A percentile compares a stretch with the other conserved stretches of the same genome.
Evolutionary conservation across 2,113 vertebrate genomes (phyloP).

Genomic region (Barbus barbus): DNA sequence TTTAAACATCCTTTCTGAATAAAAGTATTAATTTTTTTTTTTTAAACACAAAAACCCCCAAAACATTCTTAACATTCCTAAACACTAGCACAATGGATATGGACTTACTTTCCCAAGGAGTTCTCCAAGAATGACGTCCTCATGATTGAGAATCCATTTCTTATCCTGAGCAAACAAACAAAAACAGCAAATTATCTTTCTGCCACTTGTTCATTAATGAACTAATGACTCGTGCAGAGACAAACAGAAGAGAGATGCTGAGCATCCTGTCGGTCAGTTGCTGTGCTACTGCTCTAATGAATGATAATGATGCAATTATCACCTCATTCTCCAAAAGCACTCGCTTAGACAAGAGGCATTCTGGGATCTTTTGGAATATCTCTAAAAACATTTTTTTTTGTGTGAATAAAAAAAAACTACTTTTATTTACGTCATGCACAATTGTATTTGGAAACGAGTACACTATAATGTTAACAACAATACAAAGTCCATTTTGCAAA

Average conservation of each 20-base stretch:
- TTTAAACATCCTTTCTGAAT: no score
- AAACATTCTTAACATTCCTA: no score
- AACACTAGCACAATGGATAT: neutral
- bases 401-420: neutral
- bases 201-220: conserved; percentile 17
- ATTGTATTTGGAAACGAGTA: no score
- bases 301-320: conserved; percentile 38
- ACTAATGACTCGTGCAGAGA: conserved; percentile 25
- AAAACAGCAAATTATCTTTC: conserved; percentile 2
- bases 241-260: conserved; percentile 13
- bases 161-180: conserved; percentile 82
- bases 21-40: no score
- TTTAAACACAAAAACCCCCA: no score
- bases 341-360: neutral
- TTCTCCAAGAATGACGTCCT: conserved; percentile 90
- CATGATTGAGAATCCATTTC: conserved; percentile 96
- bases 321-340: neutral
- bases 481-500: no score
- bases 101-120: conserved; percentile 89
- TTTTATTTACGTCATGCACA: no score
- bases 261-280: conserved; percentile 5
- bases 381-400: neutral
- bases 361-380: neutral
- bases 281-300: neutral
- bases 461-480: neutral